Base-by-base conservation (phyloP, 2,888 invertebrate genomes). In the Caenorhabditis imperialis region DNA sequence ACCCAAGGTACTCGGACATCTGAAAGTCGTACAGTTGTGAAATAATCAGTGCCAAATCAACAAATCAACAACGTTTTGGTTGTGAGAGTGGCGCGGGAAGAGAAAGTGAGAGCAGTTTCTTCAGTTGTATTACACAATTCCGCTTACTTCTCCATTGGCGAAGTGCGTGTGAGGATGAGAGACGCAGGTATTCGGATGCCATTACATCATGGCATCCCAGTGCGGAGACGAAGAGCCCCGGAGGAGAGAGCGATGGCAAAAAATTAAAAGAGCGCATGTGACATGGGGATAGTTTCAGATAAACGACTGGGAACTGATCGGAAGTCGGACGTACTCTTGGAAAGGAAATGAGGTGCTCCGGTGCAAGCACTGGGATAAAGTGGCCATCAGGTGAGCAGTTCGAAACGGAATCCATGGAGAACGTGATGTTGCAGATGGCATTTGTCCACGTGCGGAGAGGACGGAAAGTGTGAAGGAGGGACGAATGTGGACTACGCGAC, bases 1-100 rank as follows among this genome's bases (percentile, higher is more conserved):
- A 85, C n/a, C 85, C 86, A 22, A 85, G 71, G 61, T 86, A 86
- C 50, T 84, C 84, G 18, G 85, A 85, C 84, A 84, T 85, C 50
- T 62, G 50, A 33, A 58, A 63, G 12, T 8, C 8, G 22, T 20
- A 51, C n/a, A 18, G n/a, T 33, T 22, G 14, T 27, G 33, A 50
- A n/a, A 44, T 25, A 18, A 12, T 7, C 53, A 40, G 44, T 40
- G 47, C 38, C 38, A 45, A 12, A 25, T 16, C 47, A 61, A 55
- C 44, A 45, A 54, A 47, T 70, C 54, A 54, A 55, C 47, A 53
- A 47, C 27, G 42, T 35, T 47, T 45, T 58, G 44, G 20, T 40
- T 8, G 23, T 12, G 40, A 44, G 40, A 47, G 45, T 45, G 40
- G 35, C 42, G 22, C 8, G 6, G 30, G 48, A 30, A 55, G 40